Base-by-base conservation (phyloP, 2,888 invertebrate genomes). In the Adelphocoris suturalis region DNA sequence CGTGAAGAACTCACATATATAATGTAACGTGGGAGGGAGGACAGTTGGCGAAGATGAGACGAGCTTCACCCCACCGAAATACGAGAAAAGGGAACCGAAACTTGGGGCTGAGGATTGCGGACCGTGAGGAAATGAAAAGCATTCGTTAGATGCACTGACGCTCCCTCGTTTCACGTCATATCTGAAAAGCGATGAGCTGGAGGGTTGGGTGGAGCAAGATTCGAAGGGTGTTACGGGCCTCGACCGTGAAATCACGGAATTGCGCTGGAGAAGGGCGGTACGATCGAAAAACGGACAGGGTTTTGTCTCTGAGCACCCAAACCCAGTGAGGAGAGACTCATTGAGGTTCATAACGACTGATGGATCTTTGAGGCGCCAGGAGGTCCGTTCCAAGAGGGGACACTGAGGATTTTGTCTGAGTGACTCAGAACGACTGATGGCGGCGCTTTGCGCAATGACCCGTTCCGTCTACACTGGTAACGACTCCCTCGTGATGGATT, bases 141-240 rank as follows among this genome's bases (percentile, higher is more conserved):
- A 88, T 88, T 88, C 88, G 88, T 88, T 88, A 88, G 88, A 88
- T 88, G 88, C 88, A 88, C 88, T 88, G 88, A 88, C 88, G 88
- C 88, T 88, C 88, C 88, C 88, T 52, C 61, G n/a, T 61, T 80
- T 37, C 52, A 80, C 88, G 55, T 88, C 88, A 88, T 88, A 88
- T 88, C 88, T 52, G 88, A 88, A 88, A 88, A 52, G 78, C 88
- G 88, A 88, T 88, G 88, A 88, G 68, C 52, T 14, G 48, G n/a
- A 28, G 52, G 76, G 68, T 55, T 61, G 85, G 37, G 23, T n/a
- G 48, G 46, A 12, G 16, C 12, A 48, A 4, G 14, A 13, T 47
- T 23, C 19, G 55, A 85, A 61, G 75, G 75, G 46, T 46, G 86
- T 68, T 86, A 86, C 86, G 86, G 78, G 75, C 75, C 75, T n/a